A percentile compares a stretch with the other conserved stretches of the same genome.
Conservation (phyloP, 1,140 invertebrate species). For the Euwallacea similis region DNA sequence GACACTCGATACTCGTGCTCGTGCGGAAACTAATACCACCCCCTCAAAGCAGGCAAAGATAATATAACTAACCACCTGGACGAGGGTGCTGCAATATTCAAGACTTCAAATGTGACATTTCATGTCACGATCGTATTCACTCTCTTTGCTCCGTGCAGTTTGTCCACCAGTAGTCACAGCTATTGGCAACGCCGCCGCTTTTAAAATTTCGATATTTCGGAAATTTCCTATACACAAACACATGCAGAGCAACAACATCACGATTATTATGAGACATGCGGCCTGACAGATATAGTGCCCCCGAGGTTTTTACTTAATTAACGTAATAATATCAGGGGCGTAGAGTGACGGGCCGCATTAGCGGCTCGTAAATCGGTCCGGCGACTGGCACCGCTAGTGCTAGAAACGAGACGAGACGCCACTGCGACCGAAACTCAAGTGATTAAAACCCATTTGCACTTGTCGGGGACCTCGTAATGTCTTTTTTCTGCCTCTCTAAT, state of each 20-base stretch:
- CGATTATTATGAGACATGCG: slow-evolving; percentile 24
- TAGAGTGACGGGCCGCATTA: slow-evolving; percentile 13
- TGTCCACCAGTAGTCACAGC: too few relatives aligned
- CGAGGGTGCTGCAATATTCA: too few relatives aligned
- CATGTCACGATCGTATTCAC: too few relatives aligned
- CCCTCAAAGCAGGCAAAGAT: neutral
- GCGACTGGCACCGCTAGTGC: slow-evolving; percentile 6
- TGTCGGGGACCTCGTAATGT: slow-evolving; percentile 14
- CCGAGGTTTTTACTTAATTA: slow-evolving; percentile 27
- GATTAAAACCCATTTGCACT: slow-evolving; percentile 13
- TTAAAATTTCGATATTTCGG: too few relatives aligned
- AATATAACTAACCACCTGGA: too few relatives aligned
- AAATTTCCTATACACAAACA: slow-evolving; percentile 15
- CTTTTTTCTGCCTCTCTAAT: neutral
- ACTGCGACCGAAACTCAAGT: neutral
- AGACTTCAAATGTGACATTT: too few relatives aligned
- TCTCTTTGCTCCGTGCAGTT: too few relatives aligned
- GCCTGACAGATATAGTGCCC: slow-evolving; percentile 30
- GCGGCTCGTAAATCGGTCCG: slow-evolving; percentile 5
- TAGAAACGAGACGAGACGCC: neutral
- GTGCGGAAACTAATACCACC: slow-evolving; percentile 4
- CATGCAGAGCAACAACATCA: slow-evolving; percentile 1
- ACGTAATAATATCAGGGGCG: slow-evolving; percentile 34
- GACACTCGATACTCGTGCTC: slow-evolving; percentile 3
- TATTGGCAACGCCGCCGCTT: too few relatives aligned